Evolutionary conservation across 2,888 invertebrate genomes (phyloP), one percentile per base, ranked within the genome.

Genomic region (Acanthopleura granulata): DNA sequence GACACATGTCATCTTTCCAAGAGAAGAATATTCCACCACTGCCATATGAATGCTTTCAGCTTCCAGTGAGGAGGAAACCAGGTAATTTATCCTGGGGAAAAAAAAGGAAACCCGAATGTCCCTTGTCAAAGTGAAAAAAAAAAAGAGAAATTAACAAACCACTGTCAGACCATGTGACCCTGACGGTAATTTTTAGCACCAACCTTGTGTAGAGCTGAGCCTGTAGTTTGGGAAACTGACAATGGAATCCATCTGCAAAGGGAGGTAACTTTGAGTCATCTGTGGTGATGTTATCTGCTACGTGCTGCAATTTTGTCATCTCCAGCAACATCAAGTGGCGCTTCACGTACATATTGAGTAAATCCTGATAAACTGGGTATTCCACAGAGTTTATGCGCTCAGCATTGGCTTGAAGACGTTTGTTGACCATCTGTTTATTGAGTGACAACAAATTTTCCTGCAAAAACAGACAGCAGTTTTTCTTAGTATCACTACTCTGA

Each of bases 361-460:
- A 82, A 50, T 86, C 83, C 75, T 89, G 88, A 76, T 87, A 88
- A 76, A 86, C 84, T 3, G 88, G 89, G 74, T 86, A 87, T 74
- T 89, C 88, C 70, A 89, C 82, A 12, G 82, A 81, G 82, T 89
- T 89, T 78, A 89, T 88, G 40, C 87, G 82, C 40, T 85, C 83
- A 3, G 89, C 85, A 69, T 89, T 89, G n/a, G 86, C 82, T 50
- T 83, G 80, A 18, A 89, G 80, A 11, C 89, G 80, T 25, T 82
- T 83, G 74, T 86, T 86, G 62, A 88, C 83, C 72, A 87, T 83
- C n/a, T 80, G 77, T 74, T 84, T 81, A 69, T 87, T 87, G n/a
- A 89, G 82, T 73, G 85, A 84, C 74, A 89, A 78, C 4, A 88
- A 82, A 29, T 86, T 86, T 74, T 87, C 86, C 89, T 89, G 77